phyloP scores from a whole-genome alignment of 2,797 vertebrate genomes.

The Sternotherus odoratus region DNA sequence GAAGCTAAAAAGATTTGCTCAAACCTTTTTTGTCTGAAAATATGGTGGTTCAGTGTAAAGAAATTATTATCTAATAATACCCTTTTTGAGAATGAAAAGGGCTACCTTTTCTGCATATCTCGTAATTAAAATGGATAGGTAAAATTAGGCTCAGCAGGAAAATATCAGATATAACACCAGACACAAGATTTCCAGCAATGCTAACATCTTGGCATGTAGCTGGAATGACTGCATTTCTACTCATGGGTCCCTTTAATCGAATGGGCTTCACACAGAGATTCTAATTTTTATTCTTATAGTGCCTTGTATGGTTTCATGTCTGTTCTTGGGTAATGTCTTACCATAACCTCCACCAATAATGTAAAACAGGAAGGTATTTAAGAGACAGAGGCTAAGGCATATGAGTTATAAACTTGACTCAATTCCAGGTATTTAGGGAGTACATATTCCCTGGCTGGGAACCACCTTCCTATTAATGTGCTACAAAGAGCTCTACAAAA shows the following conservation, averaged over 20 bases:
- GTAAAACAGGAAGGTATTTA: neutral
- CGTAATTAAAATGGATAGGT: neutral
- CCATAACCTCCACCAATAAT: neutral
- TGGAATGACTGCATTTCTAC: neutral
- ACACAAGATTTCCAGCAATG: neutral
- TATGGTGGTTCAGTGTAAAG: neutral
- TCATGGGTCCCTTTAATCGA: neutral
- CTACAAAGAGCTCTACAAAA: accelerated
- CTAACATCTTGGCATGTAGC: neutral
- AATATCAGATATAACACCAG: neutral
- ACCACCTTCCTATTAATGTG: accelerated
- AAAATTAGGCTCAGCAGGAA: neutral
- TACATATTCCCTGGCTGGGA: neutral
- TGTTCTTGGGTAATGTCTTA: neutral
- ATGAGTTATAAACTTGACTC: neutral
- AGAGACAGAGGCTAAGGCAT: neutral
- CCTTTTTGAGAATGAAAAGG: neutral
- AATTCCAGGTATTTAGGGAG: neutral
- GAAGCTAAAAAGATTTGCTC: neutral
- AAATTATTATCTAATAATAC: neutral
- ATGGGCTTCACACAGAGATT: neutral
- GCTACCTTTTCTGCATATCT: neutral
- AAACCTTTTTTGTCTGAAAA: neutral
- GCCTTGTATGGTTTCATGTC: neutral
- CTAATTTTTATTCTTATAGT: neutral